Conservation (phyloP, 2,113 vertebrate species). For the Thinocorus orbignyianus region DNA sequence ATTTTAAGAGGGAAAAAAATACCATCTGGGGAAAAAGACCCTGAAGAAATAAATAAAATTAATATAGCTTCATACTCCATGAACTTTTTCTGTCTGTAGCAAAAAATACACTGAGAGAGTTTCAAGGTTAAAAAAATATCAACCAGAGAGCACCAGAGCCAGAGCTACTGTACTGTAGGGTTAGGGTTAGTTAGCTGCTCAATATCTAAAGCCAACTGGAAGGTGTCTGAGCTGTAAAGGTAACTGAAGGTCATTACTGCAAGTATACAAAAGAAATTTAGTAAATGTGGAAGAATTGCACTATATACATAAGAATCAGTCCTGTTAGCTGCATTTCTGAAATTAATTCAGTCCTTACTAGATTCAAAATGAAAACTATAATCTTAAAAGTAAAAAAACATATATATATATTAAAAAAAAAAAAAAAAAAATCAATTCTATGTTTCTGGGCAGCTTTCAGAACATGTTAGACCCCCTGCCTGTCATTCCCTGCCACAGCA, state of each 20-base stretch:
- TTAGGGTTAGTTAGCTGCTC: slow-evolving; percentile 48
- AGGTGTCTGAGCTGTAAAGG: background rate
- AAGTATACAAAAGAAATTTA: background rate
- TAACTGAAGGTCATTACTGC: background rate
- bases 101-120: background rate
- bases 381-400: background rate
- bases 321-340: background rate
- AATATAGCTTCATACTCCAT: background rate
- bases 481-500: background rate
- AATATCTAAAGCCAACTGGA: slow-evolving; percentile 5
- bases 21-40: background rate
- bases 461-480: fast-evolving
- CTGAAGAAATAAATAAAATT: slow-evolving; percentile 54
- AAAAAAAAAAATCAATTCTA: background rate
- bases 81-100: background rate
- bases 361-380: background rate
- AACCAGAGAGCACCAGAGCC: background rate
- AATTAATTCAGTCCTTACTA: background rate
- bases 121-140: slow-evolving; percentile 44
- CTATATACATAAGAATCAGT: background rate
- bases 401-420: too few species aligned
- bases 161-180: background rate
- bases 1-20: background rate
- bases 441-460: background rate
- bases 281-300: background rate